phyloP scores from a whole-genome alignment of 2,888 invertebrate genomes.

The Physocephala rufipes region DNA sequence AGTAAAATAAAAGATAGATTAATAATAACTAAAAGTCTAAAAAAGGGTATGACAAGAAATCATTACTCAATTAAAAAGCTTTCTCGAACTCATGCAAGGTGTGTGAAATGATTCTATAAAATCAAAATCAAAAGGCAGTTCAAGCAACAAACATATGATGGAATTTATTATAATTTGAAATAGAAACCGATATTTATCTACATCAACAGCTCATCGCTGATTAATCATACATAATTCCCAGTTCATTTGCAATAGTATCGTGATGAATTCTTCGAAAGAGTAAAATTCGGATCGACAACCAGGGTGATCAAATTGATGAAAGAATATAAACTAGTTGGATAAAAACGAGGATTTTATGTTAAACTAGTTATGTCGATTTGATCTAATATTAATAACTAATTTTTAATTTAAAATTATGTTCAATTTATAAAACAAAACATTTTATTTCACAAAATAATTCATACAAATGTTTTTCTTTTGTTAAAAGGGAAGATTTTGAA shows the following conservation, averaged over 20 bases:
- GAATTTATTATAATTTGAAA: conserved; percentile 55
- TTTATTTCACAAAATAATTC: conserved; percentile 24
- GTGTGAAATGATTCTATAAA: neutral
- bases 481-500: neutral
- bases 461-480: conserved; percentile 20
- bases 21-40: conserved; percentile 35
- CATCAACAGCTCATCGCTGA: conserved; percentile 32
- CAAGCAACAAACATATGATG: conserved; percentile 2
- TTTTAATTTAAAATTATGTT: conserved; percentile 15
- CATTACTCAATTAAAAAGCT: conserved; percentile 27
- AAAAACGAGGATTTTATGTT: conserved; percentile 4
- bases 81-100: conserved; percentile 17
- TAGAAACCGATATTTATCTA: conserved; percentile 52
- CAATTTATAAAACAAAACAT: conserved; percentile 9
- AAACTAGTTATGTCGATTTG: conserved; percentile 17
- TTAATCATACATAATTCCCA: conserved; percentile 45
- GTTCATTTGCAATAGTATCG: conserved; percentile 58
- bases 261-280: conserved; percentile 9
- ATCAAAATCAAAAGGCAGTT: neutral
- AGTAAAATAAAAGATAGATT: conserved; percentile 39
- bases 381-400: conserved; percentile 26
- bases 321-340: neutral
- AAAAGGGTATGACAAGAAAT: conserved; percentile 42
- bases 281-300: conserved; percentile 30
- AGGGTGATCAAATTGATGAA: conserved; percentile 34